These are phyloP conservation scores for Macrotis lagotis DNA, from an alignment of 2,113 vertebrate species.

Conservation along the genomic window DNA sequence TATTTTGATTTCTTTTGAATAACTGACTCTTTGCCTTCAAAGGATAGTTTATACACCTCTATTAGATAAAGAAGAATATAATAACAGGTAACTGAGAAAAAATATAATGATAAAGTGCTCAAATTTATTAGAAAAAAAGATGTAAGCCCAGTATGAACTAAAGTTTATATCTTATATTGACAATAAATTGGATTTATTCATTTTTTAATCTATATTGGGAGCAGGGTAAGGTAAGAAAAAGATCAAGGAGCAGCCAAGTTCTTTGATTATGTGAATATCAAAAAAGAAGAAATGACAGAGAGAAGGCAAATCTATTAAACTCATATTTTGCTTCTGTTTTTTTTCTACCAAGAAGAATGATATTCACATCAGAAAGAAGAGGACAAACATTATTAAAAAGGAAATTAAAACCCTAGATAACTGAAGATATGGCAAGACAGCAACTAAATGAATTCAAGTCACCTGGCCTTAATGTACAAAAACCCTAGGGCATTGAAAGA, in stretches of 20 bases:
- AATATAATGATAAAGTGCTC: not conserved
- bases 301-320: not conserved
- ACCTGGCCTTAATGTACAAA: not conserved
- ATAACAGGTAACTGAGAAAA: not conserved
- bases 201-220: not conserved
- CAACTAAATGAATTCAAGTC: not conserved
- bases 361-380: not conserved
- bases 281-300: not conserved
- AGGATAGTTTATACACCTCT: not conserved
- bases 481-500: not conserved
- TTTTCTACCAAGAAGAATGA: not conserved
- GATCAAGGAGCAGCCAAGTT: not conserved
- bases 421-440: not conserved
- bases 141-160: not conserved
- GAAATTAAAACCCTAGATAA: not conserved
- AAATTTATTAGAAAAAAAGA: not conserved
- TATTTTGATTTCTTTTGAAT: not conserved
- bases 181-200: not conserved
- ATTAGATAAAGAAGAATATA: not conserved
- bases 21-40: not conserved
- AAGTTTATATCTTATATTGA: not conserved
- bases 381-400: not conserved
- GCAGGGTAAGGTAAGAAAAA: not conserved
- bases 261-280: not conserved
- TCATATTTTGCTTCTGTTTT: not conserved